Base-by-base conservation (phyloP, 2,797 vertebrate genomes). In the Picus viridis region DNA sequence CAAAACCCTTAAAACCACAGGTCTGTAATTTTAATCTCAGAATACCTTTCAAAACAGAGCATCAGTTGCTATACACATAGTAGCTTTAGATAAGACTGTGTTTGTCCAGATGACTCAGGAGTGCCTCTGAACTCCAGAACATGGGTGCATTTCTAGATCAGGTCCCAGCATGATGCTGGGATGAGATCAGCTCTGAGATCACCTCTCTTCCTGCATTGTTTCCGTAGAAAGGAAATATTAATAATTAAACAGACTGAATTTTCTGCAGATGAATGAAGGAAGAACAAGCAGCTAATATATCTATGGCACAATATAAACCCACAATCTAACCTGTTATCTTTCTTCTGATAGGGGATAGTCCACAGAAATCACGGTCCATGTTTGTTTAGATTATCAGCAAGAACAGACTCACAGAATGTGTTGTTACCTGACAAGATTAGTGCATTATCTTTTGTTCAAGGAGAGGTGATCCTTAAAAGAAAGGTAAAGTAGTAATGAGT, bases 151-250 rank as follows among this genome's bases (percentile, higher is more conserved):
- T 88, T 29, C 26, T 83, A 63, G 39, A 36, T 79, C 78, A 64
- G 41, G 83, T 79, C 27, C 57, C 62, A 93, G 27, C 58, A 24
- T 70, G 71, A 82, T 83, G 3, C 22, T 83, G 54, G 16, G 54
- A 61, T 94, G 62, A 91, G n/a, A 79, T 84, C 75, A 90, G 34
- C 61, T 84, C 83, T 94, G 83, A 94, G 68, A 76, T 84, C 65
- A 93, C 5, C 56, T 86, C n/a, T 84, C 7, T 34, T 86, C 47
- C 41, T 45, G 20, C 53, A 34, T 23, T 70, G 29, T 79, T 91
- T 79, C 68, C 45, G 34, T 0, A 9, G 71, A 64, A 85, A 68
- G 49, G 36, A 76, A 88, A 79, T 61, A 19, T 58, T 68, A 43
- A 18, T 16, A 76, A 92, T 88, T 68, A 70, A 82, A 63, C 12